Conservation (phyloP, 2,113 vertebrate species). For the Aix galericulata region DNA sequence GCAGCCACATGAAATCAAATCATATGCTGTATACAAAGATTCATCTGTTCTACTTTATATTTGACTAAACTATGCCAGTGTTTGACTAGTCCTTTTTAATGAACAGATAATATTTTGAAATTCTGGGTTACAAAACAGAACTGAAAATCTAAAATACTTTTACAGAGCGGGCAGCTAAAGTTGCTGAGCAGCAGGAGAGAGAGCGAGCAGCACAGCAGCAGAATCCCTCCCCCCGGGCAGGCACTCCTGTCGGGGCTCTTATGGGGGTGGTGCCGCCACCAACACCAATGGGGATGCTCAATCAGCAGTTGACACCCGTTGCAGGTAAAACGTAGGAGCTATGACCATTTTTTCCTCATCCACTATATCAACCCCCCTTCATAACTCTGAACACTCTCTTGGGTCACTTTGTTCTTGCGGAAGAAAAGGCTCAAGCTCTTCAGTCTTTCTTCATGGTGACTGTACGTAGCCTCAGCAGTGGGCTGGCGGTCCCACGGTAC, state of each 20-base stretch:
- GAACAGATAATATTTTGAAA: slow-evolving; percentile 84
- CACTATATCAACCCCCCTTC: slow-evolving; percentile 83
- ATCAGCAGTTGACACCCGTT: slow-evolving; percentile 96
- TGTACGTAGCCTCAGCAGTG: slow-evolving; percentile 17
- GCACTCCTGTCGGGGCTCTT: slow-evolving; percentile 96
- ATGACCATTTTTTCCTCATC: slow-evolving; percentile 83
- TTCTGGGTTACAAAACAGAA: slow-evolving; percentile 85
- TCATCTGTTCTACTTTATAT: slow-evolving; percentile 77
- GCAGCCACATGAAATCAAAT: slow-evolving; percentile 75
- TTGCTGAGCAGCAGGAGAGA: slow-evolving; percentile 99
- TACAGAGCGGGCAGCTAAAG: slow-evolving; percentile 98
- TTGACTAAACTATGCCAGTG: slow-evolving; percentile 82
- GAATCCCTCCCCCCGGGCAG: slow-evolving; percentile 94
- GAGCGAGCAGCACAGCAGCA: slow-evolving; percentile 92
- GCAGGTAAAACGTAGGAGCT: slow-evolving; percentile 93
- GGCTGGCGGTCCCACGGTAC: slow-evolving; percentile 25
- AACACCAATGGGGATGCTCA: slow-evolving; percentile 98
- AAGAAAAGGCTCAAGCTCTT: slow-evolving; percentile 70
- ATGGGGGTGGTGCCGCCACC: slow-evolving; percentile 97
- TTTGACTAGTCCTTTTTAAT: slow-evolving; percentile 84
- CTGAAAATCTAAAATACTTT: slow-evolving; percentile 88
- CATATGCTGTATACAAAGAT: slow-evolving; percentile 75
- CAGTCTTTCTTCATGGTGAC: slow-evolving; percentile 69
- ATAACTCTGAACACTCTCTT: slow-evolving; percentile 73
- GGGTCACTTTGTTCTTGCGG: slow-evolving; percentile 74